Conservation (phyloP, 2,113 vertebrate species). For the Colinus virginianus region DNA sequence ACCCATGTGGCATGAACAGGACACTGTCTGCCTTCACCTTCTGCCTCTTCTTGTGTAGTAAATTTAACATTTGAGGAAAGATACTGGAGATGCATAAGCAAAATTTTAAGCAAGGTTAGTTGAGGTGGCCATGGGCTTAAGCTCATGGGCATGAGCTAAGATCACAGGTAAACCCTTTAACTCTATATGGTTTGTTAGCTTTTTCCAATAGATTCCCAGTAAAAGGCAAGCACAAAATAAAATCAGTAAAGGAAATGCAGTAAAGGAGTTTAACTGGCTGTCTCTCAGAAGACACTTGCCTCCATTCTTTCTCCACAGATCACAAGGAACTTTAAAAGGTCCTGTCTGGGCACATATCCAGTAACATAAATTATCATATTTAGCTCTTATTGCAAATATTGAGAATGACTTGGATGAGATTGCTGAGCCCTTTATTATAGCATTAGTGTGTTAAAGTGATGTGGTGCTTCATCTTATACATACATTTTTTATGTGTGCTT, state of each 20-base stretch:
- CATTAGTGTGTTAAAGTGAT: not conserved
- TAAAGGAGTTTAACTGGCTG: not conserved
- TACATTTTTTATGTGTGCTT: conserved; percentile 13
- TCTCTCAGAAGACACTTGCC: not conserved
- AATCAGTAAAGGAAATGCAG: not conserved
- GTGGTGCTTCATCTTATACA: not conserved
- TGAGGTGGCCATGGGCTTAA: not conserved
- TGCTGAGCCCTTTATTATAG: not conserved
- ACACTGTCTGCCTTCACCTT: not conserved
- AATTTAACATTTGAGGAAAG: not conserved
- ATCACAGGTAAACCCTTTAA: not conserved
- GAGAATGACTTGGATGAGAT: not conserved
- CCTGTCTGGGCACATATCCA: not conserved
- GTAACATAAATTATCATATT: not conserved
- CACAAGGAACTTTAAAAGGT: not conserved
- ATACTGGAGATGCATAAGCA: not conserved
- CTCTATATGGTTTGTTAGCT: not conserved
- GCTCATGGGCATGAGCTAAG: not conserved
- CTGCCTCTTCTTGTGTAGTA: not conserved
- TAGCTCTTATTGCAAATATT: not conserved
- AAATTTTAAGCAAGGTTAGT: not conserved
- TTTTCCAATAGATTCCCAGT: not conserved
- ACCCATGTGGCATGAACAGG: not conserved
- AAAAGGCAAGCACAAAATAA: not conserved
- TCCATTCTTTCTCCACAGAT: not conserved